Base-by-base conservation (phyloP, 2,113 vertebrate species). In the Campylomormyrus tamandua region DNA sequence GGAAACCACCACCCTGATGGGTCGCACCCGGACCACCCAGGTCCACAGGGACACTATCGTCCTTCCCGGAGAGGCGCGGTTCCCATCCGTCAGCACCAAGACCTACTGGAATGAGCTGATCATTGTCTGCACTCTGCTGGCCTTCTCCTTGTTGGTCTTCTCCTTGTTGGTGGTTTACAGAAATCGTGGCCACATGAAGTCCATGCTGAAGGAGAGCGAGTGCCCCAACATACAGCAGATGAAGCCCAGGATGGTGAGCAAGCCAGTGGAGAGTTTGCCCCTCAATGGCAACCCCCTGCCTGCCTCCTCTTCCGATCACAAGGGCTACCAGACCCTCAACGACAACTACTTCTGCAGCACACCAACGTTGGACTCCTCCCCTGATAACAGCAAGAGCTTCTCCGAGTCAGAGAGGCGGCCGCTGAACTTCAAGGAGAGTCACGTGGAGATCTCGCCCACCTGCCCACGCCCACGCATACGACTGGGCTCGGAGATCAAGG, bases 81-180 rank as follows among this genome's bases (percentile, higher is more conserved):
- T 93, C 0, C 94, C 95, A 0, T 95, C 93, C 90, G 94, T 95
- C 93, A 96, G 95, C 0, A 95, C 95, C 84, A 97, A 96, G 93
- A 97, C 96, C 45, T 99, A 99, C 95, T 98, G 98, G 98, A 98
- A 96, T 0, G 98, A 99, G 93, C 97, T 99, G 92, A 94, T 99
- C 52, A 96, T 98, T 88, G 98, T 99, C 93, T 97, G 97, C 0
- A 90, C 94, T 4, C 96, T 99, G 19, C 97, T 99, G 0, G 97
- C 91, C 0, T 90, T 96, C 0, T 95, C 96, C 0, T 66, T 98
- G 39, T 90, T 97, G 0, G 94, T 97, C 48, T 94, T 98, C 77
- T 92, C 95, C 2, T 90, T 99, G 5, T 97, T 98, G 7, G 92
- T 97, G 11, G 93, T 98, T 88, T 98, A 97, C 91, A 95, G 97